A percentile compares a stretch with the other conserved stretches of the same genome.
phyloP scores from a whole-genome alignment of 37 sponge, comb jelly and placozoan genomes.

The Chondrilla cf. caribensis region DNA sequence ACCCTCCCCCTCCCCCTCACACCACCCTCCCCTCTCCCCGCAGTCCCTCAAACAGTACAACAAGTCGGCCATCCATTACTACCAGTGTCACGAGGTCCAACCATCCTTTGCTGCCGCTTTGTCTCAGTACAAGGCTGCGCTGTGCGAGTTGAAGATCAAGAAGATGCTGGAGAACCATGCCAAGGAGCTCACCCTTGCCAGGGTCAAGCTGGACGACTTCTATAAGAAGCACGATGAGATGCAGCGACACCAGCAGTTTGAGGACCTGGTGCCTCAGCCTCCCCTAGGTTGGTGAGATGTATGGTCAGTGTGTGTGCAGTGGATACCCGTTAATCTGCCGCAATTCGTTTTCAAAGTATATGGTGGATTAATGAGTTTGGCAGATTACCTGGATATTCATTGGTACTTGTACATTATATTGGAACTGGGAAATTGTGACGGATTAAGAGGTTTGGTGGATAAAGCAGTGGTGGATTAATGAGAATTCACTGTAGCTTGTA shows the following conservation, averaged over 20 bases:
- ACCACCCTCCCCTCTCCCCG: neutral
- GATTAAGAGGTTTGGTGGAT: too few species aligned
- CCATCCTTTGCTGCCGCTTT: slow-evolving; percentile 40
- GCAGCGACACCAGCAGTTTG: neutral
- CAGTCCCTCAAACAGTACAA: slow-evolving; percentile 45
- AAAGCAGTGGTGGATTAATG: too few species aligned
- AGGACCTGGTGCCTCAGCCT: neutral
- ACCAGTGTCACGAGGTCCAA: slow-evolving; percentile 41
- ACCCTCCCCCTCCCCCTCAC: too few species aligned
- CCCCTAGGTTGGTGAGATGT: neutral
- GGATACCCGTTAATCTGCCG: too few species aligned
- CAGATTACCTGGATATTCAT: too few species aligned
- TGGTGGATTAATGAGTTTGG: too few species aligned
- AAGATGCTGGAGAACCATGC: slow-evolving; percentile 22
- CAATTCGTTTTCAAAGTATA: too few species aligned
- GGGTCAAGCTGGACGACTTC: slow-evolving; percentile 51
- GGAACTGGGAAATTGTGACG: too few species aligned
- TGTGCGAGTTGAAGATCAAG: slow-evolving; percentile 54
- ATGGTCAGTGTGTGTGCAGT: too few species aligned
- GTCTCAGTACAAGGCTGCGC: slow-evolving; percentile 40
- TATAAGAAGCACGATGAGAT: slow-evolving; percentile 39
- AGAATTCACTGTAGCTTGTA: too few species aligned
- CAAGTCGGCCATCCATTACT: slow-evolving; percentile 26
- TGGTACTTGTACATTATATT: too few species aligned
- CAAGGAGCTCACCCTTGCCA: slow-evolving; percentile 34